A percentile compares a stretch with the other conserved stretches of the same genome.
Conservation (phyloP, 1,140 invertebrate genomes). For the Magallana ariakensis region DNA sequence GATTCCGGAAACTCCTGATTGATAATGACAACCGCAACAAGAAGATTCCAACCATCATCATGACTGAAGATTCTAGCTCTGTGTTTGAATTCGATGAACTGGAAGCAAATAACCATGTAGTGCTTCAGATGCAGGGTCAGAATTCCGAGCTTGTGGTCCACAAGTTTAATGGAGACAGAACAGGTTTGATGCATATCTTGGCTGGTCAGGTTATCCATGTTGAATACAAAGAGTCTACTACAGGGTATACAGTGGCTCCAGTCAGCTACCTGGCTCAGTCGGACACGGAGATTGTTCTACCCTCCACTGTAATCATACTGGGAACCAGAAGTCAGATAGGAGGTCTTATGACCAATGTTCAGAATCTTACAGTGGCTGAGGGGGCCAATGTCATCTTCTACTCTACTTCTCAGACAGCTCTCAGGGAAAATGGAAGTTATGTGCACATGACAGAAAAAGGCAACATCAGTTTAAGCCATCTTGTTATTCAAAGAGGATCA, state of each 20-base stretch:
- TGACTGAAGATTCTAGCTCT: conserved; percentile 57
- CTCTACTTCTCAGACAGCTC: conserved; percentile 70
- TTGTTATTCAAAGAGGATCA: conserved; percentile 70
- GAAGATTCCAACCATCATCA: conserved; percentile 65
- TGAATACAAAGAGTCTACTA: conserved; percentile 69
- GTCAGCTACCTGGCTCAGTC: conserved; percentile 70
- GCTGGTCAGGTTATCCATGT: conserved; percentile 65
- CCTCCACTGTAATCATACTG: conserved; percentile 70
- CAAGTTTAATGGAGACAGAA: conserved; percentile 72
- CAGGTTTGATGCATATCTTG: conserved; percentile 67
- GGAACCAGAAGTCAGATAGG: conserved; percentile 68
- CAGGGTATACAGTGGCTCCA: conserved; percentile 73
- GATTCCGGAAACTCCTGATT: conserved; percentile 64
- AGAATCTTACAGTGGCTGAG: conserved; percentile 71
- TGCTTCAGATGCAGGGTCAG: conserved; percentile 66
- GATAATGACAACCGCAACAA: conserved; percentile 73
- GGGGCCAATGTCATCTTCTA: conserved; percentile 65
- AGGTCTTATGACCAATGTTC: conserved; percentile 68
- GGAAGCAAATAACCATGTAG: conserved; percentile 66
- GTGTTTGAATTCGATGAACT: conserved; percentile 69
- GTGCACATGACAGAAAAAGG: conserved; percentile 65
- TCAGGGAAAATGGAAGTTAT: conserved; percentile 66
- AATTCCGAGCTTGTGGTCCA: conserved; percentile 67
- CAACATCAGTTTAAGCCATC: conserved; percentile 66
- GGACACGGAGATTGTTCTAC: conserved; percentile 66